Conservation (phyloP, 2,797 vertebrate species). For the Morus bassanus region DNA sequence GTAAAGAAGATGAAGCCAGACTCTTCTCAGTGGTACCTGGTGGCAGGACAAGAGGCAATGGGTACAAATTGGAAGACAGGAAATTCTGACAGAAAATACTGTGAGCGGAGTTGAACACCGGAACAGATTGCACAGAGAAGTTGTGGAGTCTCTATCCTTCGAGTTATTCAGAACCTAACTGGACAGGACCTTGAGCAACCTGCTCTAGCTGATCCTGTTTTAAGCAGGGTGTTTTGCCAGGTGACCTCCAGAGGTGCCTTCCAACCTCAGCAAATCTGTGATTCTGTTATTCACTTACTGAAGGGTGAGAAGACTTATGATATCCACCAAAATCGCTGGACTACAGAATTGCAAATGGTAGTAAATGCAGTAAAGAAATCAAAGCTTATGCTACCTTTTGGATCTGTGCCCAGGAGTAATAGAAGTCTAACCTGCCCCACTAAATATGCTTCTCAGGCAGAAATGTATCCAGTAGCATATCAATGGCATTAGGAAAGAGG, state of each 20-base stretch:
- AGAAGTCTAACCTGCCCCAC: neutral
- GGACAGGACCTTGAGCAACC: neutral
- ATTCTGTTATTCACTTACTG: neutral
- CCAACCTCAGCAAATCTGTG: neutral
- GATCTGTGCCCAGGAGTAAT: neutral
- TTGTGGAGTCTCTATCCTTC: neutral
- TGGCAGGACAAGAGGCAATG: neutral
- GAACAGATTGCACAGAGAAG: neutral
- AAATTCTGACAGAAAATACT: neutral
- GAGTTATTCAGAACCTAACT: neutral
- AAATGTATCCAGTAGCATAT: neutral
- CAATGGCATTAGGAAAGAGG: neutral
- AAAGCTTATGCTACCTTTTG: neutral
- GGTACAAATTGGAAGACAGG: neutral
- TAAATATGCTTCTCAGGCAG: neutral
- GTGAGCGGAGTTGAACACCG: neutral
- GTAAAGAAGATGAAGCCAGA: neutral
- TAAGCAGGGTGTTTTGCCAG: neutral
- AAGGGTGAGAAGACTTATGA: neutral
- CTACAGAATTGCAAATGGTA: neutral
- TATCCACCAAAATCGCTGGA: neutral
- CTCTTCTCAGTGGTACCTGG: neutral
- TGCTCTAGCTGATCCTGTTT: neutral
- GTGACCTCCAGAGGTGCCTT: neutral
- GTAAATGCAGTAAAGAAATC: neutral